Conservation (phyloP, 2,113 vertebrate species). For the Equus quagga region DNA sequence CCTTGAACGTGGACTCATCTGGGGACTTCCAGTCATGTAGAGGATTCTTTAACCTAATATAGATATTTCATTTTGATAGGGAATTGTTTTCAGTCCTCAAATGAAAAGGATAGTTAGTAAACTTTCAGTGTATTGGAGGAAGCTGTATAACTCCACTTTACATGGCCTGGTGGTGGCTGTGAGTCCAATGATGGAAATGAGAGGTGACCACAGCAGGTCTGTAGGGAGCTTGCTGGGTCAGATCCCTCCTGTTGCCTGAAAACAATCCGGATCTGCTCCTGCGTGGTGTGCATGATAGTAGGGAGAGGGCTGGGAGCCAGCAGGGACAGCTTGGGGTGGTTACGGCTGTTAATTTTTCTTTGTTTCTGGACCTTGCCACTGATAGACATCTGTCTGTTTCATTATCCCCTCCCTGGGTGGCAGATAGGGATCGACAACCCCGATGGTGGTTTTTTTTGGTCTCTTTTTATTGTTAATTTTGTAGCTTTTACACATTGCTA, state of each 20-base stretch:
- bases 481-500: background rate
- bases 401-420: slow-evolving; percentile 89
- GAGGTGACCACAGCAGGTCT: rapidly evolving
- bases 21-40: background rate
- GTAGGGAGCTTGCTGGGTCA: background rate
- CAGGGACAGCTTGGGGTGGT: slow-evolving; percentile 87
- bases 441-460: background rate
- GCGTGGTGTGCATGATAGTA: slow-evolving; percentile 80
- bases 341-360: slow-evolving; percentile 90
- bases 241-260: background rate
- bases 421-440: slow-evolving; percentile 76
- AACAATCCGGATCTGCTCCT: slow-evolving; percentile 59
- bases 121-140: rapidly evolving
- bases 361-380: slow-evolving; percentile 83
- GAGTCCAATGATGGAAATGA: background rate
- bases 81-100: background rate
- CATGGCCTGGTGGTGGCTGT: background rate
- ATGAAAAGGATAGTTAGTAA: background rate
- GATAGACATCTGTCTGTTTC: slow-evolving; percentile 86
- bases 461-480: background rate
- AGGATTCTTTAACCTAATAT: background rate
- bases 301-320: slow-evolving; percentile 81
- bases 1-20: background rate
- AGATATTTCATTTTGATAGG: too few species aligned
- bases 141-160: background rate